Base-by-base conservation (phyloP, 2,797 vertebrate genomes). In the Parauchenoglanis ngamensis region DNA sequence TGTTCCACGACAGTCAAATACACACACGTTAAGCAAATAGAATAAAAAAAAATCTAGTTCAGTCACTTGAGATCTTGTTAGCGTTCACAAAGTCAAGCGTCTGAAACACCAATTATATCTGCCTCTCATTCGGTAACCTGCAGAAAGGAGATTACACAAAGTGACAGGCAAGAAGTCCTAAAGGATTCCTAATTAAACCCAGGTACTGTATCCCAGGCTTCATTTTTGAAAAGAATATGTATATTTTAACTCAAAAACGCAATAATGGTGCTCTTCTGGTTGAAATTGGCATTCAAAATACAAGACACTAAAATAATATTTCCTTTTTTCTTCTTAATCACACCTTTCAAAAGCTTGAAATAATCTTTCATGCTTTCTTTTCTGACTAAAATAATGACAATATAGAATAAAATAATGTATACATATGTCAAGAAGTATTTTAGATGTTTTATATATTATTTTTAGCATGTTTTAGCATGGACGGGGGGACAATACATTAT, bases 81-180 rank as follows among this genome's bases (percentile, higher is more conserved):
- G 56, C 3, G 12, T 57, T 57, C 31, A 79, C 17, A 57, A 77
- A 79, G 19, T 12, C 54, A 79, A 57, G 19, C 11, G 54, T 79
- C 54, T 57, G 19, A 79, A 79, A 59, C 17, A 78, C 54, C 28
- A 35, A 23, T 79, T 79, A 79, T 25, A 57, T 35, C 77, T 79
- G 54, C 54, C 54, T 79, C 19, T 79, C 19, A 57, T 23, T 59
- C 52, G 40, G 21, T 77, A 54, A 52, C 4, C 25, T 17, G 25
- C 73, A 70, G 31, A 40, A 73, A 40, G 21, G 19, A 75, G 11
- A 75, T 46, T n/a, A 28, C 46, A 76, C 25, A 46, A 10, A 19
- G 49, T 31, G 49, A 56, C 49, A 57, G 1, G 46, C 25, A 78
- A 78, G 19, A 5, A n/a, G 78, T 80, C 54, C 56, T 7, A 15